Evolutionary conservation across 2,888 invertebrate genomes (phyloP).

Genomic region (Eutolmus rufibarbis): DNA sequence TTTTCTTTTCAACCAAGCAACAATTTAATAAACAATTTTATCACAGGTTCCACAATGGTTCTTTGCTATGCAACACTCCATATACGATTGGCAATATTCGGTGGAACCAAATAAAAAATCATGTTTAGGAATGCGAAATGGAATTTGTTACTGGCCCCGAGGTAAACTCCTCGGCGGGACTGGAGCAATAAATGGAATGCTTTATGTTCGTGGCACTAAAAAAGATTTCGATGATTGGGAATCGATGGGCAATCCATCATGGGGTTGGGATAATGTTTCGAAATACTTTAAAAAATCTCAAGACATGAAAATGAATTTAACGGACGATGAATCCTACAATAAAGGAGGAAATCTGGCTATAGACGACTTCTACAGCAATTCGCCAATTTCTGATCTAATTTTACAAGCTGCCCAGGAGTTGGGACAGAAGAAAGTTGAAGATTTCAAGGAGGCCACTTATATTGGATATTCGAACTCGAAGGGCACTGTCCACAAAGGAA

Average conservation of each 20-base stretch:
- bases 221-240: conserved; percentile 68
- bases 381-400: conserved; percentile 61
- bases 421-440: conserved; percentile 62
- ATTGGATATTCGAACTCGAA: conserved; percentile 65
- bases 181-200: conserved; percentile 69
- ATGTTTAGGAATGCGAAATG: conserved; percentile 53
- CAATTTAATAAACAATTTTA: not conserved
- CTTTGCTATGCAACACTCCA: conserved; percentile 64
- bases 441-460: conserved; percentile 60
- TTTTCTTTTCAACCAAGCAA: not conserved
- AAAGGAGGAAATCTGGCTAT: conserved; percentile 62
- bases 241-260: conserved; percentile 64
- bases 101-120: conserved; percentile 52
- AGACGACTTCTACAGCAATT: conserved; percentile 51
- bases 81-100: conserved; percentile 63
- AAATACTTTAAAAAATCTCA: conserved; percentile 66
- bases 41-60: conserved; percentile 53
- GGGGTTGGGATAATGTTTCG: conserved; percentile 66
- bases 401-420: conserved; percentile 63
- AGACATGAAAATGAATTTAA: conserved; percentile 58
- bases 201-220: conserved; percentile 68
- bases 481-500: conserved; percentile 68
- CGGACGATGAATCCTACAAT: not conserved
- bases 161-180: conserved; percentile 73
- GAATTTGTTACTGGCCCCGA: conserved; percentile 66